A percentile compares a stretch with the other conserved stretches of the same genome.
These are phyloP conservation scores for Aphodius sticticus DNA, from an alignment of 2,888 invertebrate species.

Conservation along the genomic window DNA sequence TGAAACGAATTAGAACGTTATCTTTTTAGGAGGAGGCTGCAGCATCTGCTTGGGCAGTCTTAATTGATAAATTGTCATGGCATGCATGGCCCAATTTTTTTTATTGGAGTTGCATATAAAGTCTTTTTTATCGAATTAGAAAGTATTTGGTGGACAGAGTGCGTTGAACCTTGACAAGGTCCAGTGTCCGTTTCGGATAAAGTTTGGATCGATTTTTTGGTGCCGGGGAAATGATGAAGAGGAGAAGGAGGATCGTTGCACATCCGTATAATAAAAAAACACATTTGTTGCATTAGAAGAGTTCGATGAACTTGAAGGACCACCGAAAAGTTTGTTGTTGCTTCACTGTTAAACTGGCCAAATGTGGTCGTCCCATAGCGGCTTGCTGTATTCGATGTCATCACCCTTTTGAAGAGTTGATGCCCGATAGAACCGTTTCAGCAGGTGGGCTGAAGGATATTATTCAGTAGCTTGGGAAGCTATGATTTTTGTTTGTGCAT, in stretches of 20 bases:
- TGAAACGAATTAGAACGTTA: conserved; percentile 54
- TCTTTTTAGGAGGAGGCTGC: not conserved
- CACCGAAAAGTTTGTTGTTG: conserved; percentile 16
- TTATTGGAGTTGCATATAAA: conserved; percentile 4
- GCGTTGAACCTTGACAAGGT: conserved; percentile 4
- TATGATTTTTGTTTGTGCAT: too few species aligned
- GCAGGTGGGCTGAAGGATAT: not conserved
- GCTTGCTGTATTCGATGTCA: not conserved
- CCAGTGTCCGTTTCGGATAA: not conserved
- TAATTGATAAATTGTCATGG: not conserved
- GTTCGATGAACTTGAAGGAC: conserved; percentile 16
- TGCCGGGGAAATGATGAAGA: not conserved
- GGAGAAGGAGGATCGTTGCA: not conserved
- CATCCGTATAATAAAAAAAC: not conserved
- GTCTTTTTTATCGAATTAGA: not conserved
- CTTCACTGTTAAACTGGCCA: not conserved
- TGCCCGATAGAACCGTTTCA: not conserved
- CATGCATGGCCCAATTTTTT: not conserved
- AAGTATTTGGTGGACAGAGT: not conserved
- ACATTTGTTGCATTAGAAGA: conserved; percentile 13
- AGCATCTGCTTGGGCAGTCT: not conserved
- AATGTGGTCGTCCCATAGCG: not conserved
- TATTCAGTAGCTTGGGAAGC: too few species aligned
- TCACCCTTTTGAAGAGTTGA: too few species aligned
- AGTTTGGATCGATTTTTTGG: not conserved